Conservation (phyloP, 2,888 invertebrate genomes). For the Steinernema carpocapsae region DNA sequence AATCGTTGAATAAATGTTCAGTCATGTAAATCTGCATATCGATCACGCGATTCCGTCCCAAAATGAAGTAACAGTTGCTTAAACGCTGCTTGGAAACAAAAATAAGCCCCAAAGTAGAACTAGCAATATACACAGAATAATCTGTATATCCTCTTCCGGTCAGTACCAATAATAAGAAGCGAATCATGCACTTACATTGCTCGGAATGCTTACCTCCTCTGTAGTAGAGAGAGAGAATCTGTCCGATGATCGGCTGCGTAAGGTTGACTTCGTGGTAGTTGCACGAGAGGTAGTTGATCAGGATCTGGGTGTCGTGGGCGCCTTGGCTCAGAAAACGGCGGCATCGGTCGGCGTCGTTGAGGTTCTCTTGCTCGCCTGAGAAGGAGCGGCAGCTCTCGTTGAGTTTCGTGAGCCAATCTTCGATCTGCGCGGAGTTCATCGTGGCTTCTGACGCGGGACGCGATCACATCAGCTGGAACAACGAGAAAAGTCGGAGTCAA, state of each 20-base stretch:
- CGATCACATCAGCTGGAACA: slow-evolving; percentile 6
- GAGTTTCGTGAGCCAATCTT: slow-evolving; percentile 55
- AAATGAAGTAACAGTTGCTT: too few species aligned
- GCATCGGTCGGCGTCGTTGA: slow-evolving; percentile 21
- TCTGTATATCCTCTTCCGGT: too few species aligned
- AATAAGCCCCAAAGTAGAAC: too few species aligned
- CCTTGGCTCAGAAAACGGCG: slow-evolving; percentile 25
- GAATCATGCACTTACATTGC: slow-evolving; percentile 9
- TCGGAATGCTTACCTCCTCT: slow-evolving; percentile 52
- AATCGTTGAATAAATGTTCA: too few species aligned
- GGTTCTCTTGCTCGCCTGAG: background rate
- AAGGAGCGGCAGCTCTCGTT: slow-evolving; percentile 23
- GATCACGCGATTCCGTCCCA: too few species aligned
- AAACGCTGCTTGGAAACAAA: too few species aligned
- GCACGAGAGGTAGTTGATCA: slow-evolving; percentile 57
- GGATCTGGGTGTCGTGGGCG: slow-evolving; percentile 49
- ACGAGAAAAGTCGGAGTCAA: background rate
- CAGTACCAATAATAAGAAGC: too few species aligned
- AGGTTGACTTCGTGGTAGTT: slow-evolving; percentile 64
- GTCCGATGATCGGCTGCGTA: slow-evolving; percentile 63
- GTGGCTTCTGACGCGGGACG: background rate
- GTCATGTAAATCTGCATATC: too few species aligned
- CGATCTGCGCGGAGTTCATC: slow-evolving; percentile 59
- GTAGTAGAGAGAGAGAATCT: slow-evolving; percentile 64
- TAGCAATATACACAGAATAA: too few species aligned